Conservation (phyloP, 2,113 vertebrate species). For the Vulpes ferrilata region DNA sequence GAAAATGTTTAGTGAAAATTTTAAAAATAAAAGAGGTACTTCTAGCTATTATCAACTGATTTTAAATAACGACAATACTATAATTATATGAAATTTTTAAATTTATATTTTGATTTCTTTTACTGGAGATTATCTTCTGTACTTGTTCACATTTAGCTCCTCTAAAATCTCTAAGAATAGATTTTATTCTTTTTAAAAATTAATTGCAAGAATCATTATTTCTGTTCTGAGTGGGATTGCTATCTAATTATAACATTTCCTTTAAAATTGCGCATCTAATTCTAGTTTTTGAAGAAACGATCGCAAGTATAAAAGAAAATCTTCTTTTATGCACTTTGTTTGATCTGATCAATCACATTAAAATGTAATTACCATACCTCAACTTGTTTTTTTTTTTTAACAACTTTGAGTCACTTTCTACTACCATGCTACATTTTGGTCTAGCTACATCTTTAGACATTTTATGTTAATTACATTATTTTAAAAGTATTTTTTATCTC, state of each 20-base stretch:
- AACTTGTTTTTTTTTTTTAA: neutral
- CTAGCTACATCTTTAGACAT: neutral
- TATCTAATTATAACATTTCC: neutral
- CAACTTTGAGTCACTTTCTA: neutral
- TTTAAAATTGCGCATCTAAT: neutral
- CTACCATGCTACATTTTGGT: neutral
- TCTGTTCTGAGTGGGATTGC: neutral
- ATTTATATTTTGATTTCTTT: neutral
- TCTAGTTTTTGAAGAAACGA: neutral
- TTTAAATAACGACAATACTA: neutral
- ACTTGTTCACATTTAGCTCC: neutral
- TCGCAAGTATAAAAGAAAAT: neutral
- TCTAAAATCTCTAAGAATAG: neutral
- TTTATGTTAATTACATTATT: neutral
- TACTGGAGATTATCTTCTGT: neutral
- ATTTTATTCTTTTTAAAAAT: constrained; percentile 1
- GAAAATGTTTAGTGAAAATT: neutral
- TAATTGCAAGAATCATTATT: neutral
- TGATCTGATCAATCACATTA: neutral
- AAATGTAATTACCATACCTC: neutral
- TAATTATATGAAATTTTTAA: neutral
- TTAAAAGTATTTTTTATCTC: neutral
- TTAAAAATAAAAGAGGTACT: neutral
- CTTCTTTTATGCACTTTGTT: neutral
- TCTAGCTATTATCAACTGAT: neutral